Conservation (phyloP, 2,888 invertebrate species). For the Clitarchus hookeri region DNA sequence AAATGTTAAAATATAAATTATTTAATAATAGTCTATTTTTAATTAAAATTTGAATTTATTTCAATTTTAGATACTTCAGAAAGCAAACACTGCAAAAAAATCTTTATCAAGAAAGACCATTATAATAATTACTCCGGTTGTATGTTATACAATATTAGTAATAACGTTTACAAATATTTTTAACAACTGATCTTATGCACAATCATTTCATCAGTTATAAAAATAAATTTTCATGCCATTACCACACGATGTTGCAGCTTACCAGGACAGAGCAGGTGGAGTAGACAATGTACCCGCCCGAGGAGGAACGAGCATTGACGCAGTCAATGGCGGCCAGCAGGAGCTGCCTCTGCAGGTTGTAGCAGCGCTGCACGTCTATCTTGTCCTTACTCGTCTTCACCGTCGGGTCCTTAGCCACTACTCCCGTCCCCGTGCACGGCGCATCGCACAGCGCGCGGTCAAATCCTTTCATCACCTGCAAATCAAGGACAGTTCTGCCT, state of each 20-base stretch:
- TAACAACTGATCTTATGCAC: no score
- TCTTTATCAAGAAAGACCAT: no score
- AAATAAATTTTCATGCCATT: no score
- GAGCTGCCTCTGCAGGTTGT: slow-evolving; percentile 89
- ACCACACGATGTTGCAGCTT: slow-evolving; percentile 43
- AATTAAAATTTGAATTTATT: no score
- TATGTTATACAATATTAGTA: no score
- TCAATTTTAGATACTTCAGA: no score
- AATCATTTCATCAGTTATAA: no score
- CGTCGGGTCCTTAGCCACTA: slow-evolving; percentile 95
- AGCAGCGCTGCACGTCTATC: slow-evolving; percentile 87
- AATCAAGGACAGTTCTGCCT: slow-evolving; percentile 20
- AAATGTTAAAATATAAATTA: no score
- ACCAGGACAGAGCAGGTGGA: slow-evolving; percentile 96
- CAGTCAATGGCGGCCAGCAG: slow-evolving; percentile 96
- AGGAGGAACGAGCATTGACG: slow-evolving; percentile 86
- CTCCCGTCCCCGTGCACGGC: slow-evolving; percentile 98
- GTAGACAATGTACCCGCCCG: slow-evolving; percentile 96
- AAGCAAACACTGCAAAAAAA: no score
- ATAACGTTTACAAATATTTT: no score
- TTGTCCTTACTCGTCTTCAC: slow-evolving; percentile 93
- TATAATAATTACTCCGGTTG: no score
- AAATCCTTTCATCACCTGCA: slow-evolving; percentile 84
- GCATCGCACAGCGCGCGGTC: slow-evolving; percentile 96
- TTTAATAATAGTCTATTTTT: no score